Conservation (phyloP, 2,797 vertebrate genomes). For the Danio tinwini region DNA sequence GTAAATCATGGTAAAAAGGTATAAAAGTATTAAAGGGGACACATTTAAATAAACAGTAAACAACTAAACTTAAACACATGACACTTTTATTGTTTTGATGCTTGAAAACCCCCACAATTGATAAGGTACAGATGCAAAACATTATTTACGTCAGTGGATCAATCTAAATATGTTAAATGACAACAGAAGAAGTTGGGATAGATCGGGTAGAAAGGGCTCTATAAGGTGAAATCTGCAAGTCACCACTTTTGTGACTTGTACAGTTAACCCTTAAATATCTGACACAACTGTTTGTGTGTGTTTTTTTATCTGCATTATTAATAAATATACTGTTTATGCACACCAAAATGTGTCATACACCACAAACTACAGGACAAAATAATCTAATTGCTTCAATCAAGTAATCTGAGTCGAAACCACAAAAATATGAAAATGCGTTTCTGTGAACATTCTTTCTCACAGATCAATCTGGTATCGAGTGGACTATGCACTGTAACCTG, state of each 20-base stretch:
- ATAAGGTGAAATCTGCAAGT: neutral
- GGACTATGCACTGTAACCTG: slow-evolving; percentile 48
- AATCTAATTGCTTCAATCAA: neutral
- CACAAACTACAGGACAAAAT: neutral
- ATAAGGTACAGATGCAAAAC: too few species aligned
- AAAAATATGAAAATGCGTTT: slow-evolving; percentile 27
- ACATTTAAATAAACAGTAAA: too few species aligned
- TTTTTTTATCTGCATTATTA: neutral
- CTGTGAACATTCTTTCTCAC: slow-evolving; percentile 27
- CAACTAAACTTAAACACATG: too few species aligned
- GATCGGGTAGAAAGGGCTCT: neutral
- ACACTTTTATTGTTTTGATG: too few species aligned
- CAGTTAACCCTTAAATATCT: neutral
- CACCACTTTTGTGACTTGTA: neutral
- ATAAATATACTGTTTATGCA: neutral
- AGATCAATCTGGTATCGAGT: slow-evolving; percentile 20
- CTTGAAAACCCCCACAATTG: too few species aligned
- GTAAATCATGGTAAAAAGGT: too few species aligned
- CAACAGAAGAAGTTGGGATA: neutral
- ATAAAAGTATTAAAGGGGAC: too few species aligned
- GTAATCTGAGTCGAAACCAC: neutral
- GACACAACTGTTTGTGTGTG: neutral
- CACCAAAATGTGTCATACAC: neutral
- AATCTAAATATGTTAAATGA: neutral
- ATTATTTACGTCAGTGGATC: neutral